phyloP scores from a whole-genome alignment of 2,113 vertebrate species.

The Austrofundulus limnaeus region DNA sequence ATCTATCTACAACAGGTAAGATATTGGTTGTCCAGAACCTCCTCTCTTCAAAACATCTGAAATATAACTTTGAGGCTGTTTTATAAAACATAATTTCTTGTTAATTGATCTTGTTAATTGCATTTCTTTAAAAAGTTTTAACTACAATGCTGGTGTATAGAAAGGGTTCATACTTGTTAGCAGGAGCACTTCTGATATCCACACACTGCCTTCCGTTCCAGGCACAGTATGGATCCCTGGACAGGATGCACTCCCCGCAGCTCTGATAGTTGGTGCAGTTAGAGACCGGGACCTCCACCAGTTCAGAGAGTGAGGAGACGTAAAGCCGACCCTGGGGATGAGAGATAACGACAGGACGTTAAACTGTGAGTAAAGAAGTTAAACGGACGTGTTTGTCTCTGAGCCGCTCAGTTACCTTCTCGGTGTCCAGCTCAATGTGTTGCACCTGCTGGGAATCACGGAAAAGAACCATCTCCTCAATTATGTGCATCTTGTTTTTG shows the following conservation, averaged over 20 bases:
- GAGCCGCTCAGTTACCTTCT: slow-evolving; percentile 70
- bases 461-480: slow-evolving; percentile 91
- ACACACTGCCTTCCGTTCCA: slow-evolving; percentile 84
- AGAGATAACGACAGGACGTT: slow-evolving; percentile 23
- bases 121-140: slow-evolving; percentile 5
- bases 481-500: slow-evolving; percentile 81
- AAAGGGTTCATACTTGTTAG: slow-evolving; percentile 64
- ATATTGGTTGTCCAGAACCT: too few relatives aligned
- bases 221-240: slow-evolving; percentile 93
- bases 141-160: not conserved
- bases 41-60: too few relatives aligned
- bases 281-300: slow-evolving; percentile 89
- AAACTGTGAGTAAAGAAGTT: slow-evolving; percentile 19
- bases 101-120: not conserved
- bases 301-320: slow-evolving; percentile 80
- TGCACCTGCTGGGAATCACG: slow-evolving; percentile 80
- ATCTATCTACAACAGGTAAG: too few relatives aligned
- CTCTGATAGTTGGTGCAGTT: slow-evolving; percentile 92
- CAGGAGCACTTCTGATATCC: slow-evolving; percentile 56
- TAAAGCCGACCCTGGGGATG: slow-evolving; percentile 85
- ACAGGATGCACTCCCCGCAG: slow-evolving; percentile 93
- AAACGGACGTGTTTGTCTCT: not conserved
- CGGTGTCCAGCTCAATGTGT: slow-evolving; percentile 86
- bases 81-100: not conserved
- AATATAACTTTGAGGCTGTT: too few relatives aligned